These are phyloP conservation scores for Maniola hyperantus DNA, from an alignment of 2,888 invertebrate genomes.

Conservation along the genomic window DNA sequence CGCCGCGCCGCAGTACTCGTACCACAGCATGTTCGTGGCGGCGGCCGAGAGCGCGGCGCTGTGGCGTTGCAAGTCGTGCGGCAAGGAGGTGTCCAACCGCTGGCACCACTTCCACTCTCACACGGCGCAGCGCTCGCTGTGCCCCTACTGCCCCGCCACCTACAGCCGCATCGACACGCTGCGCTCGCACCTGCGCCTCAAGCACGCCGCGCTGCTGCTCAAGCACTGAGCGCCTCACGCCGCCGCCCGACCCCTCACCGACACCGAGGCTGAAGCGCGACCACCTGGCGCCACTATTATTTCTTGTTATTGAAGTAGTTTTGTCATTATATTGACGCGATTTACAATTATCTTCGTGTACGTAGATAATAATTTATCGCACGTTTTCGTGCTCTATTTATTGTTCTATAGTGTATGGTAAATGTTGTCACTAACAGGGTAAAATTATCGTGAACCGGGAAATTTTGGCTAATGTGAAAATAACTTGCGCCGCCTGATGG, in stretches of 20 bases:
- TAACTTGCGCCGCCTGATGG: slow-evolving; percentile 29
- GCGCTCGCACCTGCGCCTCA: slow-evolving; percentile 90
- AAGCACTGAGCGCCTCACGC: slow-evolving; percentile 61
- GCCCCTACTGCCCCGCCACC: slow-evolving; percentile 92
- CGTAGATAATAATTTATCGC: slow-evolving; percentile 54
- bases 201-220: slow-evolving; percentile 84
- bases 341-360: slow-evolving; percentile 54
- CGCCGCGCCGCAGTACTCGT: slow-evolving; percentile 82
- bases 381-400: slow-evolving; percentile 70
- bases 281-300: slow-evolving; percentile 24
- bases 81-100: slow-evolving; percentile 93
- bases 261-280: slow-evolving; percentile 16
- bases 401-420: slow-evolving; percentile 63
- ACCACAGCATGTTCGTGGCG: slow-evolving; percentile 92
- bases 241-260: slow-evolving; percentile 26
- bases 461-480: slow-evolving; percentile 34
- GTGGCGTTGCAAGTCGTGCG: slow-evolving; percentile 92
- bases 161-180: slow-evolving; percentile 94
- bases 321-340: slow-evolving; percentile 54
- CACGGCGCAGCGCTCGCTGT: slow-evolving; percentile 89
- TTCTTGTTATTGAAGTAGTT: slow-evolving; percentile 42
- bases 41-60: slow-evolving; percentile 87
- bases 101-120: slow-evolving; percentile 95
- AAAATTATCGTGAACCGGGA: slow-evolving; percentile 52
- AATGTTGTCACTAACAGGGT: slow-evolving; percentile 77